phyloP scores from a whole-genome alignment of 2,113 vertebrate species.

The Cinclus mexicanus region DNA sequence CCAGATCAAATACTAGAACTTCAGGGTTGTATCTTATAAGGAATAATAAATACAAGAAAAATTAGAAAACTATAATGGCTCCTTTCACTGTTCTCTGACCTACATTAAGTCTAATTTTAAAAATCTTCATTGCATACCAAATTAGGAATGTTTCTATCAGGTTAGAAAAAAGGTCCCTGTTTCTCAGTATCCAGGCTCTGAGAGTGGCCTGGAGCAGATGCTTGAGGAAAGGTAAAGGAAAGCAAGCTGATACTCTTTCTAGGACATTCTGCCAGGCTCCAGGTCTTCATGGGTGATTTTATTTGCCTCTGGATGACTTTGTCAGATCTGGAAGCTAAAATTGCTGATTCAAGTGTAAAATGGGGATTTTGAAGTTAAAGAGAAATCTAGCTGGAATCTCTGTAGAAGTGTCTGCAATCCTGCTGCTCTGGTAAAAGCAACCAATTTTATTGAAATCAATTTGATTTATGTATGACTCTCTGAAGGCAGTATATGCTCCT shows the following conservation, averaged over 20 bases:
- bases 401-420: background rate
- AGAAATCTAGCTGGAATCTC: background rate
- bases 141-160: background rate
- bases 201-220: background rate
- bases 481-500: background rate
- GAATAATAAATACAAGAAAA: background rate
- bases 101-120: background rate
- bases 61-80: background rate
- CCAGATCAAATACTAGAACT: background rate
- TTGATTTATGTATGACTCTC: background rate
- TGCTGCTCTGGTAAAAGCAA: background rate
- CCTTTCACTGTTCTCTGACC: background rate
- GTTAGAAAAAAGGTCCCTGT: background rate
- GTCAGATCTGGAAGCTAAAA: background rate
- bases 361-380: background rate
- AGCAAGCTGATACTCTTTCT: background rate
- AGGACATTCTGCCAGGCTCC: background rate
- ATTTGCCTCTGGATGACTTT: background rate
- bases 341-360: constrained; percentile 9
- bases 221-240: background rate
- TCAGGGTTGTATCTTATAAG: background rate
- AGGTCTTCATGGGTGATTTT: background rate
- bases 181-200: background rate
- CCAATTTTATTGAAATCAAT: background rate
- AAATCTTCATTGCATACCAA: background rate